Evolutionary conservation across 2,888 invertebrate species (phyloP).

Genomic region (Ormia ochracea): DNA sequence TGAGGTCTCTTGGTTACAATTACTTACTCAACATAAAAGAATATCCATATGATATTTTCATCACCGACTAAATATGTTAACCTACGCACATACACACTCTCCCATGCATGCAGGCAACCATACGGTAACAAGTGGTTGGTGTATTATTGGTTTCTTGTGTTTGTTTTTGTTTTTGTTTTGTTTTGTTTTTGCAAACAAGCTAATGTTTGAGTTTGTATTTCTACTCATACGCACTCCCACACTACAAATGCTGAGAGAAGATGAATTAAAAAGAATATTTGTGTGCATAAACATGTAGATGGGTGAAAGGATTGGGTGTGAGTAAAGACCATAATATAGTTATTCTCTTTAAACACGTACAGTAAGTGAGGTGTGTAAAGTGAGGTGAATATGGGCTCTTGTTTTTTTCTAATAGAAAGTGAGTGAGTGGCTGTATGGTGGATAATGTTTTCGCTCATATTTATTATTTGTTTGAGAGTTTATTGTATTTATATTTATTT

Average conservation of each 20-base stretch:
- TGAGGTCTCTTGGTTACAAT: conserved; percentile 44
- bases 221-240: conserved; percentile 25
- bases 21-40: conserved; percentile 14
- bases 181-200: background rate
- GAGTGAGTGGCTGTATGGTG: background rate
- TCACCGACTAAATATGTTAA: background rate
- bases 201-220: conserved; percentile 14
- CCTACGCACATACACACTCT: background rate
- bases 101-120: background rate
- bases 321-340: too few relatives aligned
- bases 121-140: background rate
- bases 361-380: background rate
- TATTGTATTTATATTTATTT: background rate
- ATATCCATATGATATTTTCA: background rate
- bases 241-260: conserved; percentile 14
- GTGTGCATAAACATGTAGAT: background rate
- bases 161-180: too few relatives aligned
- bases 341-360: too few relatives aligned
- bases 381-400: background rate
- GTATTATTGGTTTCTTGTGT: too few relatives aligned
- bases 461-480: background rate
- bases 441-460: background rate
- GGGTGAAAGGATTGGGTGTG: background rate
- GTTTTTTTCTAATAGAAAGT: too few relatives aligned
- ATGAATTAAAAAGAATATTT: background rate